A percentile compares a stretch with the other conserved stretches of the same genome.
phyloP scores from a whole-genome alignment of 2,888 invertebrate species.

The Lepeophtheirus nordmannii region DNA sequence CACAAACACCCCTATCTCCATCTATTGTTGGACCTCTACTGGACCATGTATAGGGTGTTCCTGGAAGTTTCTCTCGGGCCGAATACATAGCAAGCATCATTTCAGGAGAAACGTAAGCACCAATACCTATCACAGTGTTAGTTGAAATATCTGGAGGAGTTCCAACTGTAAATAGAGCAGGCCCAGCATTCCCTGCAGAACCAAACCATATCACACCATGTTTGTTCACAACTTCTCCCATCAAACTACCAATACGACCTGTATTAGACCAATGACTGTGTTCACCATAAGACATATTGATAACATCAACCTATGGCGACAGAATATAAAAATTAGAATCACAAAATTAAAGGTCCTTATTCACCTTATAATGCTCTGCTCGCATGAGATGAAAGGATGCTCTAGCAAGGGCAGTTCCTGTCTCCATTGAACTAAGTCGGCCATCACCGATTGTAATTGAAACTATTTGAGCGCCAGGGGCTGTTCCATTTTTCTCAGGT shows the following conservation, averaged over 20 bases:
- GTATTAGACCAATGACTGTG: conserved; percentile 76
- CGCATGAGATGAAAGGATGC: conserved; percentile 74
- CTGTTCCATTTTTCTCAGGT: conserved; percentile 79
- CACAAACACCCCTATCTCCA: conserved; percentile 68
- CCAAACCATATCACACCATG: conserved; percentile 82
- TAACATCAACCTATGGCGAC: conserved; percentile 52
- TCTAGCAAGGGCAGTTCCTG: conserved; percentile 75
- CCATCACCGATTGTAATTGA: conserved; percentile 87
- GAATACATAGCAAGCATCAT: conserved; percentile 99
- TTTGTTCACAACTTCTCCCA: conserved; percentile 73
- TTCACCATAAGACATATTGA: conserved; percentile 98
- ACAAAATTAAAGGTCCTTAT: not conserved
- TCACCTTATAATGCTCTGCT: conserved; percentile 29
- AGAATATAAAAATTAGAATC: not conserved
- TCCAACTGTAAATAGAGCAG: conserved; percentile 79
- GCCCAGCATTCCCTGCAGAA: conserved; percentile 88
- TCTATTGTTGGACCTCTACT: conserved; percentile 45
- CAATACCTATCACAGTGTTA: conserved; percentile 70
- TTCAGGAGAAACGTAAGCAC: conserved; percentile 89
- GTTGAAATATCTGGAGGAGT: conserved; percentile 48
- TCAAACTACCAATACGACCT: conserved; percentile 69
- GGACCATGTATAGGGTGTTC: conserved; percentile 55
- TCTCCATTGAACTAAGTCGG: conserved; percentile 86
- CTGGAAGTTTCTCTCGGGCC: conserved; percentile 61
- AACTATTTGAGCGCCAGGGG: conserved; percentile 86